Percentiles rank a stretch among this genome's conserved stretches.
Conservation (phyloP, 2,797 vertebrate species). For the Diplodus puntazzo region DNA sequence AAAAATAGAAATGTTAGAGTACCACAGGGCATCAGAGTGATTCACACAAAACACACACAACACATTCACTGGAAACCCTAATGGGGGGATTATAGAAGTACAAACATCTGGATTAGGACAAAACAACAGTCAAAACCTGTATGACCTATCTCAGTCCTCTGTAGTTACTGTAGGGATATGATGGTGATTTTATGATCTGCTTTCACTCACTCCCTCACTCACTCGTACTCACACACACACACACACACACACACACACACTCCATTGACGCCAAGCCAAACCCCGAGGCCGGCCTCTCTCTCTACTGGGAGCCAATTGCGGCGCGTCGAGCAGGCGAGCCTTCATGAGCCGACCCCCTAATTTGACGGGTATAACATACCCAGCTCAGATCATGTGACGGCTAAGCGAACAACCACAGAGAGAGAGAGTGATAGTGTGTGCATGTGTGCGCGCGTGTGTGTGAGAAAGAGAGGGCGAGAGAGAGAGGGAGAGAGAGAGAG, state of each 20-base stretch:
- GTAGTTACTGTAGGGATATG: background rate
- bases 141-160: background rate
- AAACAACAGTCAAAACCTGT: background rate
- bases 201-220: constrained; percentile 12
- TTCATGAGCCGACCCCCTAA: constrained; percentile 86
- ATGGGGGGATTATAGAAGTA: background rate
- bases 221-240: constrained; percentile 10
- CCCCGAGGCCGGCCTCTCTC: constrained; percentile 62
- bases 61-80: background rate
- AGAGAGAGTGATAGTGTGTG: constrained; percentile 15
- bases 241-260: constrained; percentile 15
- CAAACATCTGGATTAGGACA: background rate
- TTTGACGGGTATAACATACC: constrained; percentile 62
- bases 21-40: background rate
- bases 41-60: background rate
- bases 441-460: constrained; percentile 10
- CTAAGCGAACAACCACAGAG: constrained; percentile 70
- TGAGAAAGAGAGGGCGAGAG: background rate
- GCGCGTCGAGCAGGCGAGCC: constrained; percentile 89
- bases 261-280: constrained; percentile 49
- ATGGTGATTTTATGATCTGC: constrained; percentile 31
- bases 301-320: constrained; percentile 84
- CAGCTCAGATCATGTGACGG: constrained; percentile 82
- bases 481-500: constrained; percentile 20
- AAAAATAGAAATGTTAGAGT: background rate